These are phyloP conservation scores for Philaethria dido DNA, from an alignment of 2,888 invertebrate genomes.

Conservation along the genomic window DNA sequence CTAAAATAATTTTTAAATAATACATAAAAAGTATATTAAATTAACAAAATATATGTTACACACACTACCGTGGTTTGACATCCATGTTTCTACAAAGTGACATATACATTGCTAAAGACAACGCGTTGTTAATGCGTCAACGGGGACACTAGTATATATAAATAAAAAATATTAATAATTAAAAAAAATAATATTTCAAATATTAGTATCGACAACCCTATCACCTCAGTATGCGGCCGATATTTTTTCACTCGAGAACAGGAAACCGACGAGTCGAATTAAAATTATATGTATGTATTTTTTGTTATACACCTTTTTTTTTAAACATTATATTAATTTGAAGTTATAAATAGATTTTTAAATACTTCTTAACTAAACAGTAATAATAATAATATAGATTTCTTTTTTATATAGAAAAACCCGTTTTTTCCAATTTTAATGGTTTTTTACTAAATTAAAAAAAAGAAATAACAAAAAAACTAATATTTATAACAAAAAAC, in stretches of 20 bases:
- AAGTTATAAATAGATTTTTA: conserved; percentile 7
- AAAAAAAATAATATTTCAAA: background rate
- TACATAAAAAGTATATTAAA: no score
- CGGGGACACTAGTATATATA: background rate
- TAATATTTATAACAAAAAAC: no score
- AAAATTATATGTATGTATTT: conserved; percentile 42
- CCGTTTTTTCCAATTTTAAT: no score
- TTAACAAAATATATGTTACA: no score
- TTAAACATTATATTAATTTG: conserved; percentile 25
- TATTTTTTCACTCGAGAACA: conserved; percentile 77
- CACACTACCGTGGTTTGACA: no score
- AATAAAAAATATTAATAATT: background rate
- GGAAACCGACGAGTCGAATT: conserved; percentile 58
- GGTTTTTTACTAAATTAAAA: no score
- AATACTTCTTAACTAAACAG: background rate
- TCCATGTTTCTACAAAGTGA: no score
- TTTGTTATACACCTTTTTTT: conserved; percentile 40
- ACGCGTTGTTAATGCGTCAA: no score
- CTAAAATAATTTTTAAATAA: no score
- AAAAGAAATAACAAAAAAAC: no score
- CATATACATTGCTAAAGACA: no score
- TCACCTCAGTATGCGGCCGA: conserved; percentile 67
- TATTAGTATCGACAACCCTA: conserved; percentile 64
- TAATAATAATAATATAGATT: background rate
- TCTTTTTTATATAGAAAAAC: background rate